phyloP scores from a whole-genome alignment of 2,113 vertebrate species.

The Petromus typicus region DNA sequence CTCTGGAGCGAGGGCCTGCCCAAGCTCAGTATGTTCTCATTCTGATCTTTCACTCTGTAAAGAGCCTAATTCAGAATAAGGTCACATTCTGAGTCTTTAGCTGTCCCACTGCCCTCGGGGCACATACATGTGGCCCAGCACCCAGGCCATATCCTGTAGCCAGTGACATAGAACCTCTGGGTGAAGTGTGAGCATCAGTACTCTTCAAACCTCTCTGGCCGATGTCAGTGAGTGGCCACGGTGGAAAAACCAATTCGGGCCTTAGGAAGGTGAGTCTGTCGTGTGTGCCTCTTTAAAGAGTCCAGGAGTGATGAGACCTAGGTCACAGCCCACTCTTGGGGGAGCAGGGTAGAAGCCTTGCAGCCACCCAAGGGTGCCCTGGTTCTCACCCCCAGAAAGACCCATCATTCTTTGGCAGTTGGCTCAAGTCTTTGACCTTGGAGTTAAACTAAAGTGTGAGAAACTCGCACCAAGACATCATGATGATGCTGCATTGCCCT shows the following conservation, averaged over 20 bases:
- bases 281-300: neutral
- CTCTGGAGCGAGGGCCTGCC: neutral
- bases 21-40: neutral
- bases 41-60: neutral
- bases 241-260: neutral
- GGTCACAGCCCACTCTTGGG: accelerated
- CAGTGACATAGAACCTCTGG: neutral
- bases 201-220: too few relatives aligned
- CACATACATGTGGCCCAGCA: accelerated
- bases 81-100: neutral
- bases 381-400: neutral
- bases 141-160: neutral
- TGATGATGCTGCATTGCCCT: neutral
- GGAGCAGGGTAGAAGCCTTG: neutral
- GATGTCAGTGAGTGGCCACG: accelerated
- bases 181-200: accelerated
- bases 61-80: neutral
- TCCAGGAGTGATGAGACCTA: neutral
- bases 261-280: neutral
- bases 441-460: neutral
- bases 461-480: neutral
- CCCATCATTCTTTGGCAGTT: neutral
- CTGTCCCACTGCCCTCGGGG: neutral
- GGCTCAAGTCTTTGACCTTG: neutral
- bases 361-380: neutral